Percentiles rank a stretch among this genome's conserved stretches.
These are phyloP conservation scores for Chiropotes sagulatus DNA, from an alignment of 2,797 vertebrate genomes.

Conservation along the genomic window DNA sequence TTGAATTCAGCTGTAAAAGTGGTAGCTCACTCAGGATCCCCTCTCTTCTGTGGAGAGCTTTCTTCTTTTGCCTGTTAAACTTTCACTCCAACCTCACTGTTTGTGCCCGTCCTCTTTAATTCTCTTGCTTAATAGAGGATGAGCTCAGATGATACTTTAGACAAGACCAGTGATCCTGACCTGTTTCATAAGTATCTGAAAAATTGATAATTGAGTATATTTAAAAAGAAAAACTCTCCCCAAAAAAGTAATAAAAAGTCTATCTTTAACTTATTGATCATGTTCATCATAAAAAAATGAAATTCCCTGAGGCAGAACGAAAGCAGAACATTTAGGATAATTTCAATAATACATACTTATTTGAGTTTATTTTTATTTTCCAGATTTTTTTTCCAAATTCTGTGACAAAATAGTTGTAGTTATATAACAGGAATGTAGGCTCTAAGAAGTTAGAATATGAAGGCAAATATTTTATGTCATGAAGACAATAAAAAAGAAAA, in stretches of 20 bases:
- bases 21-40: no score
- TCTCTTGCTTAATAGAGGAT: no score
- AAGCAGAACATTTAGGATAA: neutral
- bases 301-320: neutral
- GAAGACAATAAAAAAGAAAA: neutral
- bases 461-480: neutral
- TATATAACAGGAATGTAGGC: neutral
- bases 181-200: no score
- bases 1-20: no score
- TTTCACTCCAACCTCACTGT: no score
- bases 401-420: neutral
- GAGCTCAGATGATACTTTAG: no score
- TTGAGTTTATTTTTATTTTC: neutral
- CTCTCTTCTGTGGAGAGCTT: no score
- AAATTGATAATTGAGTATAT: neutral
- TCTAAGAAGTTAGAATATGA: neutral
- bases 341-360: neutral
- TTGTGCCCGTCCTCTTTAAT: no score
- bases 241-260: neutral
- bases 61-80: no score
- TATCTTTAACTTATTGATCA: neutral
- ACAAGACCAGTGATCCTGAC: no score
- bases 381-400: neutral
- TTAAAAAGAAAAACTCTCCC: neutral
- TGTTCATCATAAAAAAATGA: neutral